Evolutionary conservation across 1,140 invertebrate genomes (phyloP).

Genomic region (Nautilus pompilius): DNA sequence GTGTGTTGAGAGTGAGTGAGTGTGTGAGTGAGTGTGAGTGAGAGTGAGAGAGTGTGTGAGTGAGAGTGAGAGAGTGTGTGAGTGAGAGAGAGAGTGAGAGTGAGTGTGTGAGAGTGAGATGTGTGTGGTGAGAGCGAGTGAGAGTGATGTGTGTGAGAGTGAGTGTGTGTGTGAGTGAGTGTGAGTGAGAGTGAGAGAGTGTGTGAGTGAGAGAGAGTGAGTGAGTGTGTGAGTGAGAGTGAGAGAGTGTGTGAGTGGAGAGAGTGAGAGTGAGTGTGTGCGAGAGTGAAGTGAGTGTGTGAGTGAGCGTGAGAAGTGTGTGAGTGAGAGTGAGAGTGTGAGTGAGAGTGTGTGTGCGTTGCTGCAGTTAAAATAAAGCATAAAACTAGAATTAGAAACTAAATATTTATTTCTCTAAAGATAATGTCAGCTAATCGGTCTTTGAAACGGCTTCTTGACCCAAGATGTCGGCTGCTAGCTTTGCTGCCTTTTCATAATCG

Average conservation of each 20-base stretch:
- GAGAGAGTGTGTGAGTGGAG: slow-evolving; percentile 4
- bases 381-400: too few species aligned
- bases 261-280: slow-evolving; percentile 1
- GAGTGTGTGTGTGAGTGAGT: slow-evolving; percentile 7
- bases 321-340: too few species aligned
- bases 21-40: not conserved
- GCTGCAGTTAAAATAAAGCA: too few species aligned
- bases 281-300: slow-evolving; percentile 4
- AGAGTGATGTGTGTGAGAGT: too few species aligned
- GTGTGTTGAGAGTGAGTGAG: not conserved
- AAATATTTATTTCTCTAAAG: too few species aligned
- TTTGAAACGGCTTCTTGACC: too few species aligned
- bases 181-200: slow-evolving; percentile 10
- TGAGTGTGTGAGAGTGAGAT: not conserved
- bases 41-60: slow-evolving; percentile 3
- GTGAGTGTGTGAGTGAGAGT: not conserved
- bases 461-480: too few species aligned
- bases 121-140: not conserved
- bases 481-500: too few species aligned
- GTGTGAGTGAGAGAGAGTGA: slow-evolving; percentile 9
- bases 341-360: too few species aligned
- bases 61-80: not conserved
- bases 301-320: too few species aligned
- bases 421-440: too few species aligned
- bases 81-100: not conserved